phyloP scores from a whole-genome alignment of 2,113 vertebrate genomes.

The Parus major region DNA sequence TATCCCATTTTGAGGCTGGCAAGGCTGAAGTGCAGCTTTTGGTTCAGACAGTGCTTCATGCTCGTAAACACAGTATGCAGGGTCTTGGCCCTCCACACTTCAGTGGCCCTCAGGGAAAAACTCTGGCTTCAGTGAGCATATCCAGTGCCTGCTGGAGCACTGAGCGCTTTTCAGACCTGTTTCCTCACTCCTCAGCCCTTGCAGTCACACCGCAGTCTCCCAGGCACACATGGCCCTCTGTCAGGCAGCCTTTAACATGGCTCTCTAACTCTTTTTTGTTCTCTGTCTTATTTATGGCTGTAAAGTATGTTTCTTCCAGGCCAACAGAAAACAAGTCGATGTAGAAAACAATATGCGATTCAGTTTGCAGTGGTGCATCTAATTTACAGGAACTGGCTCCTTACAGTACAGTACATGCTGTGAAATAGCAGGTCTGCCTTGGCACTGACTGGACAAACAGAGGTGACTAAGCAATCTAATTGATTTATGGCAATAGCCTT shows the following conservation, averaged over 20 bases:
- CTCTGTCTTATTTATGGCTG: slow-evolving; percentile 11
- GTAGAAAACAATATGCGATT: slow-evolving; percentile 10
- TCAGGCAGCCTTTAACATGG: not conserved
- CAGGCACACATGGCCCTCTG: not conserved
- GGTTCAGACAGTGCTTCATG: not conserved
- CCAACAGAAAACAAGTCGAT: not conserved
- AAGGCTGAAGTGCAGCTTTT: not conserved
- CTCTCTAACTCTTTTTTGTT: not conserved
- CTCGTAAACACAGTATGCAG: not conserved
- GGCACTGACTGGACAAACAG: slow-evolving; percentile 51
- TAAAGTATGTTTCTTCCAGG: not conserved
- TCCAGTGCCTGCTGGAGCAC: not conserved
- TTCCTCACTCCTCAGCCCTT: not conserved
- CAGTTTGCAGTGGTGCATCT: slow-evolving; percentile 27
- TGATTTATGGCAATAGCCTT: slow-evolving; percentile 58
- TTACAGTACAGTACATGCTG: slow-evolving; percentile 62
- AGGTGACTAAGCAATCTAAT: slow-evolving; percentile 56
- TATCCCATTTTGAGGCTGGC: not conserved
- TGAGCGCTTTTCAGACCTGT: not conserved
- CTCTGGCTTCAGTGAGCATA: not conserved
- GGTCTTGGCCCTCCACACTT: not conserved
- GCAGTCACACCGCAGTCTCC: accelerated
- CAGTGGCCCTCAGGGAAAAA: not conserved
- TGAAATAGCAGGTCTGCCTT: slow-evolving; percentile 62
- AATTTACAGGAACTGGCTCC: slow-evolving; percentile 50